Percentiles rank a stretch among this genome's conserved stretches.
phyloP scores from a whole-genome alignment of 1,140 invertebrate genomes.

The Drosophila parabipectinata region DNA sequence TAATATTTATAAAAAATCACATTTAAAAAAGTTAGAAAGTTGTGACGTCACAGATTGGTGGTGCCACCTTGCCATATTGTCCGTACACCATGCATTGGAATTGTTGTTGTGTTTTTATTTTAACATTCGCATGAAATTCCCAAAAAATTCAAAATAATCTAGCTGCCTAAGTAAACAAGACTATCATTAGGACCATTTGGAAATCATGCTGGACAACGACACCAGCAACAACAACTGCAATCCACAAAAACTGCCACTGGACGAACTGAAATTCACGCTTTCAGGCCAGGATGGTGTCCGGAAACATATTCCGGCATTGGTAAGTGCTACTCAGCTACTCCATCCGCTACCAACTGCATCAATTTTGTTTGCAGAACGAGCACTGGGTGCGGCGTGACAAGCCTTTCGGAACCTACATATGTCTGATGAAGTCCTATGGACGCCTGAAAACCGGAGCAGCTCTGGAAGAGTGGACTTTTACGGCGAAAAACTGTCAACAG shows the following conservation, averaged over 20 bases:
- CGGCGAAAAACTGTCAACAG: slow-evolving; percentile 56
- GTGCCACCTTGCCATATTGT: background rate
- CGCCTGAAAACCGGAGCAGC: slow-evolving; percentile 55
- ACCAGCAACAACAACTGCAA: slow-evolving; percentile 58
- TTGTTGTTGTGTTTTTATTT: background rate
- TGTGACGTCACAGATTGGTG: slow-evolving; percentile 2
- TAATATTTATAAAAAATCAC: background rate
- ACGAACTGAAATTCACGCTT: slow-evolving; percentile 47
- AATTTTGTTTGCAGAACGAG: slow-evolving; percentile 34
- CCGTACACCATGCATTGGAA: background rate
- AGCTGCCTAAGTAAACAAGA: background rate
- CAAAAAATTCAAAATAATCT: background rate
- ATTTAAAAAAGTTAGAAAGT: background rate
- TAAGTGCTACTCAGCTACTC: slow-evolving; percentile 17
- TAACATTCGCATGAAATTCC: slow-evolving; percentile 21
- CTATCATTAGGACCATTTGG: slow-evolving; percentile 5
- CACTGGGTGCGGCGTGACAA: slow-evolving; percentile 59
- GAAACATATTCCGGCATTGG: slow-evolving; percentile 54
- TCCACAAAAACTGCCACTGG: slow-evolving; percentile 55
- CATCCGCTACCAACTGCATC: background rate
- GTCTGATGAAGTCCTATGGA: slow-evolving; percentile 59
- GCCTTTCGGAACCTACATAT: slow-evolving; percentile 59
- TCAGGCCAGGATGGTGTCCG: slow-evolving; percentile 45
- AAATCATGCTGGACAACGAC: slow-evolving; percentile 49
- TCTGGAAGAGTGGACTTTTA: slow-evolving; percentile 74